Conservation (phyloP, 2,113 vertebrate species). For the Leucosticte australis region DNA sequence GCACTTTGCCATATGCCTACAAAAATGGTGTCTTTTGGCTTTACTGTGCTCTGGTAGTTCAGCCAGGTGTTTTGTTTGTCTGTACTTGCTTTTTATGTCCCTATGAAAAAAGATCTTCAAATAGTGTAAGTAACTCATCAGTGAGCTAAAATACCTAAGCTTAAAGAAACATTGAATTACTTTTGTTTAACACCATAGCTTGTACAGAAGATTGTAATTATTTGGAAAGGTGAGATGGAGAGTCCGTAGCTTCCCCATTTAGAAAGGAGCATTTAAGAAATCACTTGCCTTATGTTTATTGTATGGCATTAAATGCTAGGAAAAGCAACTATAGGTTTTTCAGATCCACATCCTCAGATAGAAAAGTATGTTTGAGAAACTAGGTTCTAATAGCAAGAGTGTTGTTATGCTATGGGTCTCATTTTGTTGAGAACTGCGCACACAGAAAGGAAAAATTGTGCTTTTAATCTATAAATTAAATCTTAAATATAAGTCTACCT, state of each 20-base stretch:
- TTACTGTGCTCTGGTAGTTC: background rate
- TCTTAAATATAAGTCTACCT: accelerated
- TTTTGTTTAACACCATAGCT: background rate
- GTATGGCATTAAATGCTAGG: background rate
- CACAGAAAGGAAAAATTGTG: background rate
- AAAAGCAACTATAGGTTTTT: background rate
- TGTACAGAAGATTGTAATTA: background rate
- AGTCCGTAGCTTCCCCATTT: background rate
- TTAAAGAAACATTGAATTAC: background rate
- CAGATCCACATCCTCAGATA: background rate
- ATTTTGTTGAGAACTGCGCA: background rate
- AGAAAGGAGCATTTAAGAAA: background rate
- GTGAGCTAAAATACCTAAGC: background rate
- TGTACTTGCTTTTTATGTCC: background rate
- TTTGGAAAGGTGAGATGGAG: background rate
- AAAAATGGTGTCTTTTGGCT: background rate
- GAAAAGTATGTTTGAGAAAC: background rate
- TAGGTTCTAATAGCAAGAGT: background rate
- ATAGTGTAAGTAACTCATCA: background rate
- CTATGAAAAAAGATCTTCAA: background rate
- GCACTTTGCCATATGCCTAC: background rate
- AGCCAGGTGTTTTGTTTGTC: background rate
- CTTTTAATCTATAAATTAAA: background rate
- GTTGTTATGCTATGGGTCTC: background rate
- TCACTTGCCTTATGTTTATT: background rate